Evolutionary conservation across 2,888 invertebrate genomes (phyloP).

Genomic region (Pammene fasciana): DNA sequence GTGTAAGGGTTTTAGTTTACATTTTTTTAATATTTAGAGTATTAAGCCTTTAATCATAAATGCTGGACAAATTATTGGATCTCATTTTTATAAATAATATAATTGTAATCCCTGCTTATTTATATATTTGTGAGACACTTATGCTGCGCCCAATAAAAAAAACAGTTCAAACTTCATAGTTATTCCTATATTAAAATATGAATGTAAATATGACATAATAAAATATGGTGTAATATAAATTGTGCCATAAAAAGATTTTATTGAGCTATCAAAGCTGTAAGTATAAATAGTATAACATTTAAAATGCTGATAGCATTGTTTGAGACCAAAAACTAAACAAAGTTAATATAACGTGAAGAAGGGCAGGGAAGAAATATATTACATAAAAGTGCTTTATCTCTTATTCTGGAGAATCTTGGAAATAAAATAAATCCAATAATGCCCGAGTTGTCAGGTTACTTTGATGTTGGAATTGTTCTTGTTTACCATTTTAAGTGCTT

Average conservation of each 20-base stretch:
- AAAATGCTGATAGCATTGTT: conserved; percentile 10
- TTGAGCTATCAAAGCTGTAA: not conserved
- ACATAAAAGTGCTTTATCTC: conserved; percentile 55
- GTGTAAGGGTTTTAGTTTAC: too few species aligned
- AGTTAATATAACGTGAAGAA: conserved; percentile 46
- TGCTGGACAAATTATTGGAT: too few species aligned
- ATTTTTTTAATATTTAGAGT: too few species aligned
- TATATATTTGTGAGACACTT: too few species aligned
- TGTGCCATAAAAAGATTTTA: not conserved
- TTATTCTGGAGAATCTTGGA: conserved; percentile 50
- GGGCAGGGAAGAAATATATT: conserved; percentile 44
- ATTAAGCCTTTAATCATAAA: too few species aligned
- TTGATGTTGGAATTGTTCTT: conserved; percentile 55
- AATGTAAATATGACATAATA: not conserved
- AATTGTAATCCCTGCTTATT: too few species aligned
- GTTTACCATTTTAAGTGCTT: conserved; percentile 49
- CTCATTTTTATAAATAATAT: too few species aligned
- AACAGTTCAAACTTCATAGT: too few species aligned
- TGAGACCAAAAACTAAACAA: not conserved
- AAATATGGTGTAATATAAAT: not conserved
- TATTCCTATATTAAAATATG: not conserved
- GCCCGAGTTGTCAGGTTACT: conserved; percentile 51
- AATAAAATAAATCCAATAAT: conserved; percentile 59
- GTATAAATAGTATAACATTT: not conserved
- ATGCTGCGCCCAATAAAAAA: too few species aligned